A percentile compares a stretch with the other conserved stretches of the same genome.
Conservation (phyloP, 2,113 vertebrate genomes). For the Melanocharis versteri region DNA sequence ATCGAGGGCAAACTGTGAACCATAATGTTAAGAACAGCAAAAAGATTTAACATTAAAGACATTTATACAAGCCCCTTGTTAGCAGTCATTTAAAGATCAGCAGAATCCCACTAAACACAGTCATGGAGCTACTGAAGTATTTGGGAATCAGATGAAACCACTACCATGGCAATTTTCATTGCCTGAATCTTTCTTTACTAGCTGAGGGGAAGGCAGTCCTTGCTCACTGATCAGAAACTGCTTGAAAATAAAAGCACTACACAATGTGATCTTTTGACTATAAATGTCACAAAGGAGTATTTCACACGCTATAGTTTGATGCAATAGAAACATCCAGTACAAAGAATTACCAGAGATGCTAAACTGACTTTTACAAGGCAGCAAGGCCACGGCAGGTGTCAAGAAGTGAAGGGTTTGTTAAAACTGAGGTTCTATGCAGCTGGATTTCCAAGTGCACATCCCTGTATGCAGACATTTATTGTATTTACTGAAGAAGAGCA, state of each 20-base stretch:
- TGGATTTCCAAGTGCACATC: not conserved
- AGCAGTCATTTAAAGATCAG: not conserved
- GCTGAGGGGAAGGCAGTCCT: not conserved
- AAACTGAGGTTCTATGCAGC: not conserved
- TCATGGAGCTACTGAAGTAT: not conserved
- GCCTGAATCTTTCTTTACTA: not conserved
- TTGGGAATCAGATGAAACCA: not conserved
- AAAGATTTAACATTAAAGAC: not conserved
- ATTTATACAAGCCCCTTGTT: not conserved
- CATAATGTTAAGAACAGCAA: not conserved
- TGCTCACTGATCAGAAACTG: not conserved
- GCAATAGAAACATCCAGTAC: not conserved
- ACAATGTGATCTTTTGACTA: not conserved
- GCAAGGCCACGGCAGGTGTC: not conserved
- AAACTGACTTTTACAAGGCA: not conserved
- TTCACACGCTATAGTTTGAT: not conserved
- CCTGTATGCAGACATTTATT: not conserved
- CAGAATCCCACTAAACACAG: not conserved
- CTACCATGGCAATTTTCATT: not conserved
- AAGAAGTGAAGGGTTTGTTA: not conserved
- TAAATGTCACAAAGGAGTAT: conserved; percentile 11
- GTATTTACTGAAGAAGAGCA: not conserved
- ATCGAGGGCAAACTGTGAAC: not conserved
- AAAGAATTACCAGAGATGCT: not conserved
- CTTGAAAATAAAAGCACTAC: conserved; percentile 8